Evolutionary conservation across 2,797 vertebrate species (phyloP).

Genomic region (Melanitta fusca): DNA sequence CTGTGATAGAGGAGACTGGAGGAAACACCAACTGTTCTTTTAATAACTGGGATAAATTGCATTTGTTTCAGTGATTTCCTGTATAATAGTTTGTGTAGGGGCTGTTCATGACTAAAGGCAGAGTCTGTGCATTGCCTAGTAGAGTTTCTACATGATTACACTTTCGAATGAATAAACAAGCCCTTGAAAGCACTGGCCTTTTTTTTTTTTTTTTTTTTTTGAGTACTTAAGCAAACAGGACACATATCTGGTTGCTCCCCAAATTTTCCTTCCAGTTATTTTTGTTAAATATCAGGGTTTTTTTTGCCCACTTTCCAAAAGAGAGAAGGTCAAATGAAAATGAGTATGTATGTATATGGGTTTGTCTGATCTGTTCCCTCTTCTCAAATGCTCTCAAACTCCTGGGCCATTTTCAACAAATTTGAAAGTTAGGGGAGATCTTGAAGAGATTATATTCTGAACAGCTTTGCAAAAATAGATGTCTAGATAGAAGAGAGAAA

Average conservation of each 20-base stretch:
- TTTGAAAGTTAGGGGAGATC: neutral
- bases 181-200: neutral
- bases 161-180: neutral
- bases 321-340: neutral
- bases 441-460: neutral
- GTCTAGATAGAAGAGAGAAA: neutral
- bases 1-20: neutral
- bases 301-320: neutral
- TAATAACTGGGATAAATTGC: neutral
- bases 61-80: neutral
- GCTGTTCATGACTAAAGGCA: neutral
- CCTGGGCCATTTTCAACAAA: neutral
- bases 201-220: neutral
- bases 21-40: neutral
- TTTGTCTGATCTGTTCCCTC: neutral
- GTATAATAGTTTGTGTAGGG: neutral
- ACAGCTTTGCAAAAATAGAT: neutral
- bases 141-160: neutral
- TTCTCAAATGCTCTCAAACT: neutral
- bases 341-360: neutral
- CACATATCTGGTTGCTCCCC: neutral
- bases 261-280: neutral
- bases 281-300: neutral
- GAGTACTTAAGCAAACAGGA: neutral
- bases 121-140: neutral